phyloP scores from a whole-genome alignment of 2,113 vertebrate genomes.

The Odobenus rosmarus region DNA sequence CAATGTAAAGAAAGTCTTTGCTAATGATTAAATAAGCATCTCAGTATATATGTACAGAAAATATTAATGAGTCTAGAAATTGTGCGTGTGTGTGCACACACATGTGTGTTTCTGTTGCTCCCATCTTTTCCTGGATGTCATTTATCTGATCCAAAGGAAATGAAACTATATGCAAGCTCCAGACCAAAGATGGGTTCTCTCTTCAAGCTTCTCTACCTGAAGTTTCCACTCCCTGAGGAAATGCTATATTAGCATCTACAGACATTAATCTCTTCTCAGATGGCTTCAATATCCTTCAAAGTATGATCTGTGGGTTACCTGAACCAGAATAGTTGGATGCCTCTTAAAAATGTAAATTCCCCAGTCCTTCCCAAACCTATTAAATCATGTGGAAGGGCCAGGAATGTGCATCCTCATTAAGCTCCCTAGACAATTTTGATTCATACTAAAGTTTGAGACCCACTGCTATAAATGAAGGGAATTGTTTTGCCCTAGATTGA shows the following conservation, averaged over 20 bases:
- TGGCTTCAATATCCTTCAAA: not conserved
- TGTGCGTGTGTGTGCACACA: not conserved
- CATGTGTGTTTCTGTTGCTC: not conserved
- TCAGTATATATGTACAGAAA: not conserved
- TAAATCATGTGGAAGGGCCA: not conserved
- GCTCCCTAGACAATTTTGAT: not conserved
- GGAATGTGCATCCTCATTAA: not conserved
- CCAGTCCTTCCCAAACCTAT: not conserved
- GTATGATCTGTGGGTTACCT: not conserved
- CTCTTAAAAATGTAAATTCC: constrained; percentile 14
- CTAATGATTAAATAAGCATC: not conserved
- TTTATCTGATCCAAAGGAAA: not conserved
- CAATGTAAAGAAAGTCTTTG: constrained; percentile 5
- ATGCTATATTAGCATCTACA: not conserved
- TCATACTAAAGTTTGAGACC: not conserved
- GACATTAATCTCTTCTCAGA: not conserved
- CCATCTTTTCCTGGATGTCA: not conserved
- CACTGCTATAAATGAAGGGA: no score
- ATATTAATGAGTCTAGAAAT: not conserved
- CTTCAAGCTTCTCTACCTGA: not conserved
- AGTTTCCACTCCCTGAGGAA: constrained; percentile 1
- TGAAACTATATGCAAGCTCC: not conserved
- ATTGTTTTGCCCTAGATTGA: not conserved
- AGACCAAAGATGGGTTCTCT: not conserved
- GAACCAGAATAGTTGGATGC: not conserved